Base-by-base conservation (phyloP, 2,888 invertebrate species). In the Ecliptopera silaceata region DNA sequence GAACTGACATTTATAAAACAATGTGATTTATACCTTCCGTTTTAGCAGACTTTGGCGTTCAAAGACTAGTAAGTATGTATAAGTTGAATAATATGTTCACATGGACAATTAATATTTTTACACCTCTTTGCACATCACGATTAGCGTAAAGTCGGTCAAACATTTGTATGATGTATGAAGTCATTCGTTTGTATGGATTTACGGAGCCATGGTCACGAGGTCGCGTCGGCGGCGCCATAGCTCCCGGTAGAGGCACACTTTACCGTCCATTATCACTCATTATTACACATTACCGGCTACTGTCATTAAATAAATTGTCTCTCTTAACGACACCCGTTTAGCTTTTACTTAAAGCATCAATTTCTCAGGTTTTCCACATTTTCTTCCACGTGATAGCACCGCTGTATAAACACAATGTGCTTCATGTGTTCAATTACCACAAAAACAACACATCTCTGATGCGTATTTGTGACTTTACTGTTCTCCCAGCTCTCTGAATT, bases 251-350 rank as follows among this genome's bases (percentile, higher is more conserved):
- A 54, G 54, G 51, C 56, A 60, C 64, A 63, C 63, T 63, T 66
- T 63, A 60, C 52, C 65, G 59, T 8, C 26, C 26, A 26, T 26
- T 26, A 26, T 26, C 26, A 26, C 52, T 65, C 63, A 66, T 78
- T 75, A 75, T 71, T 74, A 71, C 68, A 71, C 69, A 77, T 79
- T 61, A 61, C 55, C 43, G 49, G 18, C 65, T 56, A 62, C 69
- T 63, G 68, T 71, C 76, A 82, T 84, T 84, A 81, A 76, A 79
- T 80, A 72, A 81, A 83, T 80, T 78, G 72, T 76, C 66, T 59
- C 72, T 70, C 74, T 79, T 80, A 80, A 77, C 79, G 71, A 65
- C 69, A 65, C 68, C 72, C 72, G 70, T 65, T 69, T 59, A 69
- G 71, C 74, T 76, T 72, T 75, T 75, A 74, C 72, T 74, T 75